A percentile compares a stretch with the other conserved stretches of the same genome.
These are phyloP conservation scores for Heliconius himera DNA, from an alignment of 1,140 invertebrate genomes.

Conservation along the genomic window DNA sequence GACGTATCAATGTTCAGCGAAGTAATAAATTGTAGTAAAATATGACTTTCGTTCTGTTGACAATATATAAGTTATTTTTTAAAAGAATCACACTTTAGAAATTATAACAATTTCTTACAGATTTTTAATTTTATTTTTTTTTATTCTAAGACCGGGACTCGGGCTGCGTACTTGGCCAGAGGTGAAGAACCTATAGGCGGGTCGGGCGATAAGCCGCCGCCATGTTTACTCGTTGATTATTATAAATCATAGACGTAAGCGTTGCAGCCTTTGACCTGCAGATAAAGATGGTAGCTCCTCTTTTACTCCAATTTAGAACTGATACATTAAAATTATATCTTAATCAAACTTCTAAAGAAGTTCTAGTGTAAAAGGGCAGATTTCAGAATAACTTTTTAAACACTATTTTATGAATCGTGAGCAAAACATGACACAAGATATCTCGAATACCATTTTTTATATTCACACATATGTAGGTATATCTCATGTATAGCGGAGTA, in stretches of 20 bases:
- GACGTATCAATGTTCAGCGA: conserved; percentile 30
- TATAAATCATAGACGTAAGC: conserved; percentile 69
- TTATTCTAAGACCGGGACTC: conserved; percentile 35
- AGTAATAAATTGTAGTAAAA: conserved; percentile 33
- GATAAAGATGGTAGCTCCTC: conserved; percentile 50
- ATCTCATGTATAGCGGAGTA: too few species aligned
- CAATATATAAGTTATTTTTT: background rate
- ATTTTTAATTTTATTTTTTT: background rate
- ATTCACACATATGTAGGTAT: too few species aligned
- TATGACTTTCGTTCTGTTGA: conserved; percentile 17
- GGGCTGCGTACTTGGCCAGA: conserved; percentile 46
- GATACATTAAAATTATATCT: background rate
- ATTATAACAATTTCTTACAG: background rate
- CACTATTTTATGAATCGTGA: background rate
- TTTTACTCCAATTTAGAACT: conserved; percentile 12
- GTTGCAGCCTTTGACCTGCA: conserved; percentile 61
- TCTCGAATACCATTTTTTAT: too few species aligned
- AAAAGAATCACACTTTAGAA: background rate
- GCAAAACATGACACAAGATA: too few species aligned
- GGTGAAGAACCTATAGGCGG: conserved; percentile 68
- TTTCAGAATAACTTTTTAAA: background rate
- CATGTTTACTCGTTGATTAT: conserved; percentile 60
- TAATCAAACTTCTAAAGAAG: background rate
- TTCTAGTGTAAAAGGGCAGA: background rate
- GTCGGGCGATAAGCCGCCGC: conserved; percentile 61